Percentiles rank a stretch among this genome's conserved stretches.
Evolutionary conservation across 2,797 vertebrate species (phyloP).

Genomic region (Hozukius guyotensis): DNA sequence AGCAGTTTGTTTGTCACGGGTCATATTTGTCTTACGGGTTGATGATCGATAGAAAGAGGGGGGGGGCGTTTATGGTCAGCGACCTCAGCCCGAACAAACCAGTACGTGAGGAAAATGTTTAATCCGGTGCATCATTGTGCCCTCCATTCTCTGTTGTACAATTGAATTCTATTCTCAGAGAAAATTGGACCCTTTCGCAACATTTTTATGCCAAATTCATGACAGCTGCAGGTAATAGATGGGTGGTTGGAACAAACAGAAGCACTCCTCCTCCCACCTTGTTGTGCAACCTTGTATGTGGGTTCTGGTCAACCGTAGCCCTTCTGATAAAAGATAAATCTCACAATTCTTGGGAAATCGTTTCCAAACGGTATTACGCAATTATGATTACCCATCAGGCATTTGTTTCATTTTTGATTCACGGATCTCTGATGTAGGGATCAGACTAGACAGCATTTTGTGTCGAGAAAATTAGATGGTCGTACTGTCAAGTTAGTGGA

Average conservation of each 20-base stretch:
- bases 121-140: neutral
- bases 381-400: slow-evolving; percentile 1
- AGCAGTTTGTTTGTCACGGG: slow-evolving; percentile 11
- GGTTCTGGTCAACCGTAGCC: slow-evolving; percentile 39
- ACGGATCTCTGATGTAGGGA: neutral
- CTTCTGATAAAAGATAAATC: slow-evolving; percentile 26
- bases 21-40: slow-evolving; percentile 30
- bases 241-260: slow-evolving; percentile 42
- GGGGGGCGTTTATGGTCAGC: neutral
- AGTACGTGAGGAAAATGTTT: neutral
- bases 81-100: neutral
- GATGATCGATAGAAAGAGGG: slow-evolving; percentile 25
- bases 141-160: neutral
- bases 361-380: slow-evolving; percentile 12
- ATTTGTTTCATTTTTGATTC: slow-evolving; percentile 2
- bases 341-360: neutral
- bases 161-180: neutral
- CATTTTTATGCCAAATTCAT: slow-evolving; percentile 23
- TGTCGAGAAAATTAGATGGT: neutral
- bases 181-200: slow-evolving; percentile 3
- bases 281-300: slow-evolving; percentile 60
- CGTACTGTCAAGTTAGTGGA: neutral
- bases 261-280: slow-evolving; percentile 45
- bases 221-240: slow-evolving; percentile 47
- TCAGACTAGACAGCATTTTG: neutral